Evolutionary conservation across 2,113 vertebrate genomes (phyloP).

Genomic region (Paedocypris sp.): DNA sequence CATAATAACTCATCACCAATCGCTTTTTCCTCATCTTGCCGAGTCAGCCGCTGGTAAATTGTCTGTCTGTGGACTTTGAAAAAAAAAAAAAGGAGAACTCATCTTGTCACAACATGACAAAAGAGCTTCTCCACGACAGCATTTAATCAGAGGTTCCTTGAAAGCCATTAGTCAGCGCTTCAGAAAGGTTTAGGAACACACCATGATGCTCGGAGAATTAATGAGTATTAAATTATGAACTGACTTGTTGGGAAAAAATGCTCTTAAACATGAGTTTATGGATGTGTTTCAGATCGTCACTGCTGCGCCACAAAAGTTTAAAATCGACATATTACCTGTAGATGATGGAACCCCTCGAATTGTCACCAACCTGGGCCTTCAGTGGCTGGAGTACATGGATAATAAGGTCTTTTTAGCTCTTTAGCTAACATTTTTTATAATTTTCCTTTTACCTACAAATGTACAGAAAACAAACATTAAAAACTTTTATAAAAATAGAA

Average conservation of each 20-base stretch:
- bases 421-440: too few relatives aligned
- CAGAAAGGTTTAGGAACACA: background rate
- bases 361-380: constrained; percentile 86
- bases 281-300: constrained; percentile 67
- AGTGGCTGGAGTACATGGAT: constrained; percentile 87
- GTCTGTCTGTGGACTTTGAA: background rate
- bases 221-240: background rate
- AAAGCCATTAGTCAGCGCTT: background rate
- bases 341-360: constrained; percentile 84
- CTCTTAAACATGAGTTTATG: too few relatives aligned
- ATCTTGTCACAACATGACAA: constrained; percentile 4
- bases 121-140: constrained; percentile 1
- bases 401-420: constrained; percentile 63
- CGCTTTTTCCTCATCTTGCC: background rate
- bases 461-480: too few relatives aligned
- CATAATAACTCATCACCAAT: constrained; percentile 6
- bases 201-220: background rate
- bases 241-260: background rate
- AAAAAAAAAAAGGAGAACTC: background rate
- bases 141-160: background rate
- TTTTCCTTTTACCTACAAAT: too few relatives aligned
- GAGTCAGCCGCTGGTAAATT: constrained; percentile 16
- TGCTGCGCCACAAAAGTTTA: constrained; percentile 79
- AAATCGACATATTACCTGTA: constrained; percentile 77
- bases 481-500: too few relatives aligned